A percentile compares a stretch with the other conserved stretches of the same genome.
phyloP scores from a whole-genome alignment of 2,113 vertebrate species.

The Sapajus apella region DNA sequence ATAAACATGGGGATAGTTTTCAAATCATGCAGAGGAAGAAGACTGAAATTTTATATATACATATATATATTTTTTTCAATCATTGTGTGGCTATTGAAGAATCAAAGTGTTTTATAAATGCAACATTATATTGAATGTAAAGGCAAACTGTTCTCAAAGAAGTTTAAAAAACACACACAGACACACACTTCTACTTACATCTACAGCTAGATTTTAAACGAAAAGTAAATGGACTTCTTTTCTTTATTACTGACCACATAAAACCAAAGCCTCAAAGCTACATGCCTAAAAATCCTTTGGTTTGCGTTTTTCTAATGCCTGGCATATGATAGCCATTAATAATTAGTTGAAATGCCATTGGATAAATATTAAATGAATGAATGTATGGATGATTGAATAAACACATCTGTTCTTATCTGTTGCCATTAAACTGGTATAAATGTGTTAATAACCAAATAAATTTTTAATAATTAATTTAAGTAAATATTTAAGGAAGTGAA shows the following conservation, averaged over 20 bases:
- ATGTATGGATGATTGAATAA: background rate
- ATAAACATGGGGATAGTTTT: background rate
- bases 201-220: background rate
- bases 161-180: background rate
- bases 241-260: background rate
- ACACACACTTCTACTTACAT: background rate
- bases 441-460: conserved; percentile 14
- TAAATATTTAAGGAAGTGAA: conserved; percentile 27
- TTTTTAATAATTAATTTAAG: conserved; percentile 11
- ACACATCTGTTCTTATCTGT: background rate
- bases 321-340: background rate
- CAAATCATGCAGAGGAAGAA: background rate
- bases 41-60: background rate
- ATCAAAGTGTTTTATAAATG: background rate
- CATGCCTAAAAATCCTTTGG: background rate
- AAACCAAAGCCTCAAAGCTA: background rate
- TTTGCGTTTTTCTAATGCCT: background rate
- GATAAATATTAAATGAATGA: background rate
- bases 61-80: background rate
- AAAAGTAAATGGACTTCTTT: background rate
- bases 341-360: background rate
- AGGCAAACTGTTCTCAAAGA: background rate
- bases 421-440: background rate
- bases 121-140: background rate
- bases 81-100: background rate